Percentiles rank a stretch among this genome's conserved stretches.
These are phyloP conservation scores for Microdon myrmicae DNA, from an alignment of 2,888 invertebrate genomes.

Conservation along the genomic window DNA sequence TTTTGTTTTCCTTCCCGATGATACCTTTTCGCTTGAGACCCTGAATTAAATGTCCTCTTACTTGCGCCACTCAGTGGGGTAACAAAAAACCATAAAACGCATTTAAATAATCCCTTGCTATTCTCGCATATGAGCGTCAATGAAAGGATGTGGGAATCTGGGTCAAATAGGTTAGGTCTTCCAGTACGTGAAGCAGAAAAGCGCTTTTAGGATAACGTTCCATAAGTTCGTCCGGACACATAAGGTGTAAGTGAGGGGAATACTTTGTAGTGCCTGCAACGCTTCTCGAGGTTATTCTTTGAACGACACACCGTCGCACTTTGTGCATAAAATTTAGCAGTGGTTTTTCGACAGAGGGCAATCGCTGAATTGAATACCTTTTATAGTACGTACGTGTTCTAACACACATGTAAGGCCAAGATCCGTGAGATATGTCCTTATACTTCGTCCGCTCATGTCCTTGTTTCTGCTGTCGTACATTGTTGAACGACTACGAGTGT, in stretches of 20 bases:
- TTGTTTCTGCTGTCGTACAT: too few species aligned
- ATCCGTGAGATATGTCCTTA: too few species aligned
- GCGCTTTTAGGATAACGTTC: constrained; percentile 21
- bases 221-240: constrained; percentile 13
- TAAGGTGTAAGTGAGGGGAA: constrained; percentile 7
- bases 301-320: constrained; percentile 3
- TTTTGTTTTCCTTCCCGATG: too few species aligned
- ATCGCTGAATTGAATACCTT: constrained; percentile 27
- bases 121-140: not conserved
- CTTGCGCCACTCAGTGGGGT: constrained; percentile 1
- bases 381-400: not conserved
- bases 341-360: constrained; percentile 31
- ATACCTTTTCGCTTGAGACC: too few species aligned
- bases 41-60: constrained; percentile 21
- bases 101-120: constrained; percentile 29
- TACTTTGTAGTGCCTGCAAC: constrained; percentile 8
- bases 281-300: constrained; percentile 22
- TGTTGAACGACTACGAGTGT: too few species aligned
- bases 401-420: too few species aligned
- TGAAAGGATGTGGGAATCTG: constrained; percentile 7
- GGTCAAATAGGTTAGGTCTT: constrained; percentile 38
- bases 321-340: constrained; percentile 14
- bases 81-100: constrained; percentile 16
- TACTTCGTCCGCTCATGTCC: too few species aligned
- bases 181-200: constrained; percentile 31